Evolutionary conservation across 2,113 vertebrate genomes (phyloP).

Genomic region (Amphilophus citrinellus): DNA sequence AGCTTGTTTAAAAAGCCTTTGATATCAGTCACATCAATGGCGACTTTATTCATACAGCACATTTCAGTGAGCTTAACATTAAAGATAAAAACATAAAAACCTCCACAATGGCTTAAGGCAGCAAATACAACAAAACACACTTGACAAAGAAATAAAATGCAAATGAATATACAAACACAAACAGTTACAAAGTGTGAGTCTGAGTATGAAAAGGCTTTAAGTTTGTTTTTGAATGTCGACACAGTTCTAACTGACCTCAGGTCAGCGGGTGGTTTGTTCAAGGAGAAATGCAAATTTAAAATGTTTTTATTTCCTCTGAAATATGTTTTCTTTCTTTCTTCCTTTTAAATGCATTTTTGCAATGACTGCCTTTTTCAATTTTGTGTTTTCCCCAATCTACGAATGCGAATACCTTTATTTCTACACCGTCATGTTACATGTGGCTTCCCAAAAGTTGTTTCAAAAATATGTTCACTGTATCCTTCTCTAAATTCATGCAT

Average conservation of each 20-base stretch:
- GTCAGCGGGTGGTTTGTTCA: background rate
- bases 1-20: background rate
- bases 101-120: too few species aligned
- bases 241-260: background rate
- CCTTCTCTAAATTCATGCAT: background rate
- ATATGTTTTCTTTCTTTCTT: background rate
- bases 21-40: background rate
- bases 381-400: background rate
- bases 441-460: background rate
- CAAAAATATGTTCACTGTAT: background rate
- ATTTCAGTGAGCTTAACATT: background rate
- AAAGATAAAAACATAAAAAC: background rate
- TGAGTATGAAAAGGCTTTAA: background rate
- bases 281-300: background rate
- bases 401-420: too few species aligned
- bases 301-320: background rate
- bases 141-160: background rate
- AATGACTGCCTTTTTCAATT: fast-evolving
- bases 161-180: fast-evolving
- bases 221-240: background rate
- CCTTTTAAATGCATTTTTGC: background rate
- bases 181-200: background rate
- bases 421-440: background rate
- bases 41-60: background rate
- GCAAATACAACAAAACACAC: background rate